phyloP scores from a whole-genome alignment of 2,113 vertebrate genomes.

The Myotis yumanensis region DNA sequence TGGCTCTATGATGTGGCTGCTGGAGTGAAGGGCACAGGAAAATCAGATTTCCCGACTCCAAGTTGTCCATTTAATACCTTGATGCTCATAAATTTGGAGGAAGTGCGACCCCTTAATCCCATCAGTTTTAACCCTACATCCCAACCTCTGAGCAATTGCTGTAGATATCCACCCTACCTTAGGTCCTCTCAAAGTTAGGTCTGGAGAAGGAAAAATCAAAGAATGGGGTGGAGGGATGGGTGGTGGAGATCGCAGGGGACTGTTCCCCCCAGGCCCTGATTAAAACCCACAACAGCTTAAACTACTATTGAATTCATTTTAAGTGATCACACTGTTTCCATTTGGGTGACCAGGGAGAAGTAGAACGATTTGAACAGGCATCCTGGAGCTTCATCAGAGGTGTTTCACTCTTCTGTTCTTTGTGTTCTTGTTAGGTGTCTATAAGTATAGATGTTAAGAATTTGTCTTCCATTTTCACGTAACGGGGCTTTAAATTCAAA shows the following conservation, averaged over 20 bases:
- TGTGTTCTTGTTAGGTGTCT: neutral
- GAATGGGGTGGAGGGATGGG: neutral
- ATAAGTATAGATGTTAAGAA: neutral
- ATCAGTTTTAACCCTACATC: neutral
- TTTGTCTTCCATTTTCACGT: neutral
- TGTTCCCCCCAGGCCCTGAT: neutral
- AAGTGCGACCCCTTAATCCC: neutral
- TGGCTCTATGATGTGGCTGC: neutral
- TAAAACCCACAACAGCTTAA: neutral
- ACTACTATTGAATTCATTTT: conserved; percentile 5
- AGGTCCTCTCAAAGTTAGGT: neutral
- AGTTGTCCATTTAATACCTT: neutral
- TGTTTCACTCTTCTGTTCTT: neutral
- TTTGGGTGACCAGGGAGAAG: neutral
- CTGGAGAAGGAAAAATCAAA: neutral
- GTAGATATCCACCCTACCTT: neutral
- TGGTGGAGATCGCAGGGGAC: neutral
- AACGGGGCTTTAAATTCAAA: neutral
- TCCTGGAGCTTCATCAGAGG: neutral
- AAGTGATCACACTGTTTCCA: neutral
- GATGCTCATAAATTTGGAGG: neutral
- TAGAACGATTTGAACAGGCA: neutral
- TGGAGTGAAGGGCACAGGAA: neutral
- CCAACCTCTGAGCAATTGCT: neutral
- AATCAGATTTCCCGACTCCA: neutral